Base-by-base conservation (phyloP, 2,888 invertebrate species). In the Thelaira solivaga region DNA sequence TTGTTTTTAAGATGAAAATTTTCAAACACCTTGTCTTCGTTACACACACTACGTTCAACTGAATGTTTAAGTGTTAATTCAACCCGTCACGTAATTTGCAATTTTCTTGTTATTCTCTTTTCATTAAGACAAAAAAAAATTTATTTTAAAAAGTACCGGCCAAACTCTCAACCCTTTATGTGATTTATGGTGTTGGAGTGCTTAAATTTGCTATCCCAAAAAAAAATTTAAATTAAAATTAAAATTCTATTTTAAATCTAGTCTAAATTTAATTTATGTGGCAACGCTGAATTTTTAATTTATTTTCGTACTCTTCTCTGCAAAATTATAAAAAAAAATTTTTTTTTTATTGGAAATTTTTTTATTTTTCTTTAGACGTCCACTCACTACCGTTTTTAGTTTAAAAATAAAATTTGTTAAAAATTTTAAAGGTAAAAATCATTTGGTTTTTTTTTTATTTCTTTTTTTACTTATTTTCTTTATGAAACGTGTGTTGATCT, bases 371-470 rank as follows among this genome's bases (percentile, higher is more conserved):
- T 26, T 69, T 24, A 16, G 81, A 84, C 86, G 85, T 84, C 87
- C 83, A 83, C 83, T 87, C 86, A 82, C 86, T 82, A 85, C 81
- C 85, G 82, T 82, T 83, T 83, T 83, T 79, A 81, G 82, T 83
- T 80, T 83, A 84, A 87, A 86, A 86, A 87, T 86, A 84, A 85
- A 85, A 83, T 47, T 55, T 20, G 7, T 47, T 47, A 5, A 36
- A 39, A 20, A 24, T 55, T 65, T 55, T 53, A 57, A 74, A 65
- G 78, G 68, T 78, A 69, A 65, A 78, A 71, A 61, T 55, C 41
- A 41, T 45, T 53, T 76, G 71, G 55, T 55, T 75, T 26, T 45
- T 45, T 49, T 47, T 39, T n/a, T 57, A 49, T 16, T 65, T 18
- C 59, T 22, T 10, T 3, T 11, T 2, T 11, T 43, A 10, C 10